Percentiles rank a stretch among this genome's conserved stretches.
These are phyloP conservation scores for Dryobota labecula DNA, from an alignment of 2,888 invertebrate genomes.

Conservation along the genomic window DNA sequence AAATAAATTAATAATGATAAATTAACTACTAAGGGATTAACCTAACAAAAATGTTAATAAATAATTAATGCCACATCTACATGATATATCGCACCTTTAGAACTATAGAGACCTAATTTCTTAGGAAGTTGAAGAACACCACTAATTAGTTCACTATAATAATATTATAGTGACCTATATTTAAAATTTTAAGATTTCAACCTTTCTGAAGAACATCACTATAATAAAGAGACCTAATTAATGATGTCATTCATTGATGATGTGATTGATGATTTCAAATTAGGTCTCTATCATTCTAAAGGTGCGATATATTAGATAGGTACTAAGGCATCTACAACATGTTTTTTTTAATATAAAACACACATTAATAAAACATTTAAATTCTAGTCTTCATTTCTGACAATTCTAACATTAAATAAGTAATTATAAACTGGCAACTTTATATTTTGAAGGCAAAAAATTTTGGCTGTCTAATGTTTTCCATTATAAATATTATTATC, in stretches of 20 bases:
- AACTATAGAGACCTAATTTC: too few species aligned
- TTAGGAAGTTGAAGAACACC: too few species aligned
- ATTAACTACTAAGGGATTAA: neutral
- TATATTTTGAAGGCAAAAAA: neutral
- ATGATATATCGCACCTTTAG: too few species aligned
- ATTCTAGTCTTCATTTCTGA: neutral
- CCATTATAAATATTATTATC: slow-evolving; percentile 26
- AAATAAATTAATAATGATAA: neutral
- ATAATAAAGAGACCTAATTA: too few species aligned
- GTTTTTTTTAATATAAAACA: neutral
- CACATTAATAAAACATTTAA: slow-evolving; percentile 29
- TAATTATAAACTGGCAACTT: slow-evolving; percentile 45
- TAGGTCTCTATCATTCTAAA: too few species aligned
- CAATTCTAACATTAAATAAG: slow-evolving; percentile 4
- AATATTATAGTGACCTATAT: too few species aligned
- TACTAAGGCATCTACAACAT: neutral
- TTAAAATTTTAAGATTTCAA: too few species aligned
- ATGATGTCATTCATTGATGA: too few species aligned
- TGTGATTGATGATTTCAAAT: too few species aligned
- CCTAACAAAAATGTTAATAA: neutral
- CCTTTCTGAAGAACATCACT: too few species aligned
- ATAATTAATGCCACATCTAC: slow-evolving; percentile 2
- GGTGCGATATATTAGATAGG: too few species aligned
- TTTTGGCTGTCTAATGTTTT: slow-evolving; percentile 21
- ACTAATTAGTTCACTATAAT: too few species aligned